Conservation (phyloP, 2,888 invertebrate genomes). For the Mimas tiliae region DNA sequence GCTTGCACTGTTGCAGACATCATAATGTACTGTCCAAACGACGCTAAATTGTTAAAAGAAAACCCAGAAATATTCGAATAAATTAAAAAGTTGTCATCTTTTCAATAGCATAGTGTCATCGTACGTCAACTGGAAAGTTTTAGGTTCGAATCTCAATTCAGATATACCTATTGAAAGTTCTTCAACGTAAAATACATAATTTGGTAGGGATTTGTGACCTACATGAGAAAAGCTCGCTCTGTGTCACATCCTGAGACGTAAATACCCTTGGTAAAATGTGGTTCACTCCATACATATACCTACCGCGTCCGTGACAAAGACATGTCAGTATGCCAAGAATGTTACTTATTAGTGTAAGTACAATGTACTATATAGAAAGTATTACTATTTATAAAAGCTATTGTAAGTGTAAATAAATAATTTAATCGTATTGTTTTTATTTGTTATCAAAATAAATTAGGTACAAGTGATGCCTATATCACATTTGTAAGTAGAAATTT, state of each 20-base stretch:
- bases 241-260: not conserved
- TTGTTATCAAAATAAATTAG: not conserved
- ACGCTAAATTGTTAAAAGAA: slow-evolving; percentile 61
- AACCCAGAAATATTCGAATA: slow-evolving; percentile 65
- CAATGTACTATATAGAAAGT: slow-evolving; percentile 41
- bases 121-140: too few species aligned
- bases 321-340: not conserved
- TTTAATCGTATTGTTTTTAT: slow-evolving; percentile 30
- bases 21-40: slow-evolving; percentile 68
- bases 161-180: not conserved
- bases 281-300: too few species aligned
- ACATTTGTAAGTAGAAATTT: not conserved
- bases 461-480: too few species aligned
- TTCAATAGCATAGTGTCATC: not conserved
- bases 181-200: not conserved
- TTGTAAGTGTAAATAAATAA: slow-evolving; percentile 37
- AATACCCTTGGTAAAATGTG: not conserved
- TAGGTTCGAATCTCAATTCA: too few species aligned
- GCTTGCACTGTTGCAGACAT: slow-evolving; percentile 68
- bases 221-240: not conserved
- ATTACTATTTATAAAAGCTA: slow-evolving; percentile 45
- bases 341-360: slow-evolving; percentile 24
- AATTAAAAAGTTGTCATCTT: slow-evolving; percentile 34
- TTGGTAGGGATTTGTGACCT: not conserved
- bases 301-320: not conserved